These are phyloP conservation scores for Ammodytes marinus DNA, from an alignment of 2,113 vertebrate genomes.

Conservation along the genomic window DNA sequence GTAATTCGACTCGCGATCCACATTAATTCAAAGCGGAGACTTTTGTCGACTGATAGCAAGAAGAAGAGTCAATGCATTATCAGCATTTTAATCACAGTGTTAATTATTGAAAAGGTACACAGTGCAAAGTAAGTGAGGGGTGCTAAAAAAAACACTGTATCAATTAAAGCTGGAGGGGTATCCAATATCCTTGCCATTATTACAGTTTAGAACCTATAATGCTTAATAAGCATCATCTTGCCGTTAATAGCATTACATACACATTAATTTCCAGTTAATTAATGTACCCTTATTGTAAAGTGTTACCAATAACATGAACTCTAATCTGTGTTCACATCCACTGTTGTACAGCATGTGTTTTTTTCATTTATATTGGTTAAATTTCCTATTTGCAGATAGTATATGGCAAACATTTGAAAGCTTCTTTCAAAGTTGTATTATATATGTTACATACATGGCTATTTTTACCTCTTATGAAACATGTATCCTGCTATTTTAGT, in stretches of 20 bases:
- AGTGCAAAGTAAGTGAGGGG: neutral
- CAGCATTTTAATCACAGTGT: conserved; percentile 34
- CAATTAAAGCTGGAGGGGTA: neutral
- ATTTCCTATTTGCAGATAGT: neutral
- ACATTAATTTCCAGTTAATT: no score
- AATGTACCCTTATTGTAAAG: no score
- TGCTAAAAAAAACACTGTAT: neutral
- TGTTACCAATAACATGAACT: neutral
- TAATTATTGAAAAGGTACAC: conserved; percentile 28
- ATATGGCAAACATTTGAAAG: neutral
- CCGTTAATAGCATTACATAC: no score
- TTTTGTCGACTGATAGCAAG: conserved; percentile 21
- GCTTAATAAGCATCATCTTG: no score
- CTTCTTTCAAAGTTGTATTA: no score
- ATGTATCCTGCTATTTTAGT: no score
- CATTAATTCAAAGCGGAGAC: conserved; percentile 40
- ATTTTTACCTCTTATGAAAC: no score
- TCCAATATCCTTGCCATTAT: neutral
- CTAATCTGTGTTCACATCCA: neutral
- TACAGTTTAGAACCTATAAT: neutral
- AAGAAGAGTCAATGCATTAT: conserved; percentile 36
- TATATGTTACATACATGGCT: no score
- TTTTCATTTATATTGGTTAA: neutral
- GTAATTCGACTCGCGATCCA: conserved; percentile 39
- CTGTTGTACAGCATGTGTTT: neutral